Percentiles rank a stretch among this genome's conserved stretches.
phyloP scores from a whole-genome alignment of 2,888 invertebrate species.

The Xestoiulus laeticollis region DNA sequence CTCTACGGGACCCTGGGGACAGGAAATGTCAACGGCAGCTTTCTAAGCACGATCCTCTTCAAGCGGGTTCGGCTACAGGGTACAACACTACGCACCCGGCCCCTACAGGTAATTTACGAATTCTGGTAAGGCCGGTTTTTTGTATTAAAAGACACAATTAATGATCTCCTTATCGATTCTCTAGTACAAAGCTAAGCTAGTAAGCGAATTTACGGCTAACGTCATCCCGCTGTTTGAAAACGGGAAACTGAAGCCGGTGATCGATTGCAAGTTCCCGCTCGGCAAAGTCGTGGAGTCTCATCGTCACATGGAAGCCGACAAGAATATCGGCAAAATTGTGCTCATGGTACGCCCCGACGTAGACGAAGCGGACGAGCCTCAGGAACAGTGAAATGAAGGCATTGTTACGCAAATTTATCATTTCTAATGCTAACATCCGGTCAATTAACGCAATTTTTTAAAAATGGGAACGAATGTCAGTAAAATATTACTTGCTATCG shows the following conservation, averaged over 20 bases:
- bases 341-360: conserved; percentile 47
- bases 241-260: conserved; percentile 52
- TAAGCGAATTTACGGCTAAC: conserved; percentile 59
- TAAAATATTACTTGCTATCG: background rate
- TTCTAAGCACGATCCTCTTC: conserved; percentile 60
- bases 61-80: conserved; percentile 62
- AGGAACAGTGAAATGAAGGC: background rate
- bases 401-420: background rate
- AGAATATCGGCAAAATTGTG: conserved; percentile 55
- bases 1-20: conserved; percentile 64
- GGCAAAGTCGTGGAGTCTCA: conserved; percentile 53
- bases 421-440: background rate
- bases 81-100: conserved; percentile 61
- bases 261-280: conserved; percentile 54
- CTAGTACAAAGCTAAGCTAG: conserved; percentile 63
- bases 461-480: background rate
- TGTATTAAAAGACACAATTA: background rate
- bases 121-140: conserved; percentile 59
- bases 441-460: background rate
- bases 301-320: conserved; percentile 52
- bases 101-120: conserved; percentile 60
- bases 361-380: background rate
- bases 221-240: conserved; percentile 44
- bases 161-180: background rate
- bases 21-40: conserved; percentile 60